Conservation (phyloP, 2,797 vertebrate genomes). For the Tenualosa ilisha region DNA sequence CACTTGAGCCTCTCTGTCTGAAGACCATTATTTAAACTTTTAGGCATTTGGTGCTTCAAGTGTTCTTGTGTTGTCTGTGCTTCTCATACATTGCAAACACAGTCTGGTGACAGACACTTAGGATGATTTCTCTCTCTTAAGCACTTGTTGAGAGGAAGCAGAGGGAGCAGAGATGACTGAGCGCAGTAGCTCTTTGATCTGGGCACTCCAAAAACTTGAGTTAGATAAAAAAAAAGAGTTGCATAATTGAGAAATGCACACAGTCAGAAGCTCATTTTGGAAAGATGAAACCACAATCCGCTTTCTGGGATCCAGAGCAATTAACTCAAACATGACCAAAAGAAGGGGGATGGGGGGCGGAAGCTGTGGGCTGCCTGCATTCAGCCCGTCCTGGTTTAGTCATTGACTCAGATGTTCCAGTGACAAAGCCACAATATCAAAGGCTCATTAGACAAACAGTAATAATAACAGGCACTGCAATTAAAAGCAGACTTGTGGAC, state of each 20-base stretch:
- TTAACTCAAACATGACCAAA: constrained; percentile 34
- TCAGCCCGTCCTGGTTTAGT: constrained; percentile 40
- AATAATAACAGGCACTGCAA: constrained; percentile 44
- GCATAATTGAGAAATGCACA: neutral
- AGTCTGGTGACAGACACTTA: neutral
- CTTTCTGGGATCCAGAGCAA: constrained; percentile 25
- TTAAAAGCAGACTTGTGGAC: constrained; percentile 27
- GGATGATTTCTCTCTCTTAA: neutral
- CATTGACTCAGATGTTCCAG: constrained; percentile 48
- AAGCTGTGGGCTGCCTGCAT: constrained; percentile 34
- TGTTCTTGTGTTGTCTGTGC: neutral
- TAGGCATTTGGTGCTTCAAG: neutral
- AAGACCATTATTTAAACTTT: neutral
- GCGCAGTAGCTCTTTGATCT: neutral
- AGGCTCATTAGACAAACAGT: constrained; percentile 42
- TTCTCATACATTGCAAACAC: neutral
- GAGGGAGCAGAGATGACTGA: neutral
- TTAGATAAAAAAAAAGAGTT: no score
- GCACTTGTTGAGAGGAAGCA: neutral
- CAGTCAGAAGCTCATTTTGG: neutral
- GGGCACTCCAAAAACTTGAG: neutral
- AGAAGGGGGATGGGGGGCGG: neutral
- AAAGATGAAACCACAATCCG: neutral
- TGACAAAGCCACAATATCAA: constrained; percentile 49
- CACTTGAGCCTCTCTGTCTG: neutral